Evolutionary conservation across 2,888 invertebrate species (phyloP).

Genomic region (Ophioninae sp.): DNA sequence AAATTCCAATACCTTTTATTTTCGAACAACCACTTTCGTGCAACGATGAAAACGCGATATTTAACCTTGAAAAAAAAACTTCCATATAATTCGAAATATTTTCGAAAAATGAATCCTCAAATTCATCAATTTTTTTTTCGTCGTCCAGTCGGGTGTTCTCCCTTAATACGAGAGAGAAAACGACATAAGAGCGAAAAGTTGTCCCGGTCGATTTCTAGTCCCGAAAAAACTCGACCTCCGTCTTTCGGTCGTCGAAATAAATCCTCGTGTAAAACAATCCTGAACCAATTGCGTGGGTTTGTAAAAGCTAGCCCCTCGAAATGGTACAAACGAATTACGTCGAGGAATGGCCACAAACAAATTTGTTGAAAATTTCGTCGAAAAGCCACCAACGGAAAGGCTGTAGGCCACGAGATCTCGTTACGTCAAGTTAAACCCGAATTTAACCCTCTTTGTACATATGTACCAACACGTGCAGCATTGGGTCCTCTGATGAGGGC

Average conservation of each 20-base stretch:
- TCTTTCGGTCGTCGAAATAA: conserved; percentile 8
- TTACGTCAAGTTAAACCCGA: conserved; percentile 53
- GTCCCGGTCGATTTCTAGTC: not conserved
- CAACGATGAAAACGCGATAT: too few species aligned
- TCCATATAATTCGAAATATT: too few species aligned
- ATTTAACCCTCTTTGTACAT: conserved; percentile 25
- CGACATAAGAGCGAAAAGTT: not conserved
- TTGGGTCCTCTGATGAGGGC: not conserved
- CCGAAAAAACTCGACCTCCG: not conserved
- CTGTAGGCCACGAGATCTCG: conserved; percentile 55
- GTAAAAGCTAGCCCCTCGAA: conserved; percentile 28
- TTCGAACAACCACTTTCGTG: too few species aligned
- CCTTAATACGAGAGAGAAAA: not conserved
- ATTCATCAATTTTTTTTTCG: too few species aligned
- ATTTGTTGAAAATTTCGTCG: conserved; percentile 72
- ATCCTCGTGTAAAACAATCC: conserved; percentile 26
- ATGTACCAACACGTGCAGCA: conserved; percentile 10
- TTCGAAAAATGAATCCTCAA: too few species aligned
- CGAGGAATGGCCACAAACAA: conserved; percentile 69
- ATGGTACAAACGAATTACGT: conserved; percentile 69
- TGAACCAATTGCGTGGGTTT: conserved; percentile 50
- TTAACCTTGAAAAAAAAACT: too few species aligned
- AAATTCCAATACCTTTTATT: too few species aligned
- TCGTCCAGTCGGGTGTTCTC: too few species aligned
- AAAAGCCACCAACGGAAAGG: conserved; percentile 50